Evolutionary conservation across 1,140 invertebrate species (phyloP).

Genomic region (Drosophila kurseongensis): DNA sequence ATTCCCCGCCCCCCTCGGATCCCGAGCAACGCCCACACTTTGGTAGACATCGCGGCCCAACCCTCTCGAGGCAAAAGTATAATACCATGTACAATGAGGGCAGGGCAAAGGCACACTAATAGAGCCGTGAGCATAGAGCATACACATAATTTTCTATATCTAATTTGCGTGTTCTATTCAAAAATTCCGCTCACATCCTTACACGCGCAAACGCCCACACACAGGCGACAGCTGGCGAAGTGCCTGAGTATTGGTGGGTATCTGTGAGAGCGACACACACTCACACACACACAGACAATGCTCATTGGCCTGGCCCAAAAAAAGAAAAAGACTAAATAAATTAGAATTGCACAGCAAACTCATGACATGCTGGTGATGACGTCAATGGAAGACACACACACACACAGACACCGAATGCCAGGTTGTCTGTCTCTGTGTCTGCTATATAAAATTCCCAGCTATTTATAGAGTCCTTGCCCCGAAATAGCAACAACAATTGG

Average conservation of each 20-base stretch:
- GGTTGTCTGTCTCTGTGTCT: slow-evolving; percentile 40
- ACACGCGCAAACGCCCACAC: slow-evolving; percentile 77
- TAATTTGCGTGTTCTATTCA: slow-evolving; percentile 75
- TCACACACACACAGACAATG: slow-evolving; percentile 44
- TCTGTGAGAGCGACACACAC: slow-evolving; percentile 16
- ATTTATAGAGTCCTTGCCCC: slow-evolving; percentile 60
- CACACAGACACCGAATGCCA: slow-evolving; percentile 30
- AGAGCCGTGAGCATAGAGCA: slow-evolving; percentile 53
- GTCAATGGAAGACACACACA: slow-evolving; percentile 65
- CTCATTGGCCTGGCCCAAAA: slow-evolving; percentile 53
- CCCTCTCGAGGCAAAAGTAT: not conserved
- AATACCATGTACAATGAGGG: slow-evolving; percentile 28
- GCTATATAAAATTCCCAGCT: slow-evolving; percentile 36
- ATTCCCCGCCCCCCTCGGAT: not conserved
- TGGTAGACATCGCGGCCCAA: not conserved
- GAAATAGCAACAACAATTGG: slow-evolving; percentile 62
- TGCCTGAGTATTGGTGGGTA: slow-evolving; percentile 5
- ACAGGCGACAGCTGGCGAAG: slow-evolving; percentile 20
- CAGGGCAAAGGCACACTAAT: slow-evolving; percentile 50
- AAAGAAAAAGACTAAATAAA: slow-evolving; percentile 42
- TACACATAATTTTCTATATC: slow-evolving; percentile 72
- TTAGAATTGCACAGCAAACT: slow-evolving; percentile 67
- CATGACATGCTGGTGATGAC: slow-evolving; percentile 82
- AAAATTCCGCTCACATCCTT: slow-evolving; percentile 80
- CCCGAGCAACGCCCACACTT: slow-evolving; percentile 34